A percentile compares a stretch with the other conserved stretches of the same genome.
These are phyloP conservation scores for Drosophila sulfurigaster DNA, from an alignment of 1,140 invertebrate species.

Conservation along the genomic window DNA sequence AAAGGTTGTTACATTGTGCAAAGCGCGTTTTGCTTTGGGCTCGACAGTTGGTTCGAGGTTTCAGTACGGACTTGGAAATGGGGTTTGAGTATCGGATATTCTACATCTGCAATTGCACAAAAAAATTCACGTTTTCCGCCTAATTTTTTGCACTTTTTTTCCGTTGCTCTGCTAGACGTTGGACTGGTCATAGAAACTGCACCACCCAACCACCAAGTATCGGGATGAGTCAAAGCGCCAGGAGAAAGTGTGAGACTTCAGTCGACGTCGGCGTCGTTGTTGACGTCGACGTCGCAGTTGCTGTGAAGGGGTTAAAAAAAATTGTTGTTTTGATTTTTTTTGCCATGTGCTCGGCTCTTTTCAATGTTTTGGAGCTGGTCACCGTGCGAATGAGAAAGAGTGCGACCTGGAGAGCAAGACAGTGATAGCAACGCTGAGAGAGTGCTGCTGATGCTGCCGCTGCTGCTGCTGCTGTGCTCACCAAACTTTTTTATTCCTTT, in stretches of 20 bases:
- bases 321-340: slow-evolving; percentile 78
- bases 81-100: slow-evolving; percentile 41
- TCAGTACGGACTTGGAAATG: background rate
- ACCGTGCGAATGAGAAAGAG: slow-evolving; percentile 15
- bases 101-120: slow-evolving; percentile 63
- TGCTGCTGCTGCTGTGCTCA: slow-evolving; percentile 58
- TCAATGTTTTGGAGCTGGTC: slow-evolving; percentile 59
- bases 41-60: slow-evolving; percentile 9
- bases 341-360: slow-evolving; percentile 51
- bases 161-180: slow-evolving; percentile 53
- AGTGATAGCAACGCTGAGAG: slow-evolving; percentile 20
- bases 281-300: slow-evolving; percentile 35
- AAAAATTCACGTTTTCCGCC: slow-evolving; percentile 76
- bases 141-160: slow-evolving; percentile 78
- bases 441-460: slow-evolving; percentile 44
- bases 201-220: slow-evolving; percentile 52
- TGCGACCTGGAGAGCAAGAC: background rate
- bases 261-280: slow-evolving; percentile 26
- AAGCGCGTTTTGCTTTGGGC: slow-evolving; percentile 57
- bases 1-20: slow-evolving; percentile 78
- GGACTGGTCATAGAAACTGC: slow-evolving; percentile 49
- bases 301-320: slow-evolving; percentile 78
- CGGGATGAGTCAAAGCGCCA: slow-evolving; percentile 24
- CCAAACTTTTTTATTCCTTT: slow-evolving; percentile 43
- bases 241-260: slow-evolving; percentile 28